A percentile compares a stretch with the other conserved stretches of the same genome.
These are phyloP conservation scores for Unio delphinus DNA, from an alignment of 2,888 invertebrate species.

Conservation along the genomic window DNA sequence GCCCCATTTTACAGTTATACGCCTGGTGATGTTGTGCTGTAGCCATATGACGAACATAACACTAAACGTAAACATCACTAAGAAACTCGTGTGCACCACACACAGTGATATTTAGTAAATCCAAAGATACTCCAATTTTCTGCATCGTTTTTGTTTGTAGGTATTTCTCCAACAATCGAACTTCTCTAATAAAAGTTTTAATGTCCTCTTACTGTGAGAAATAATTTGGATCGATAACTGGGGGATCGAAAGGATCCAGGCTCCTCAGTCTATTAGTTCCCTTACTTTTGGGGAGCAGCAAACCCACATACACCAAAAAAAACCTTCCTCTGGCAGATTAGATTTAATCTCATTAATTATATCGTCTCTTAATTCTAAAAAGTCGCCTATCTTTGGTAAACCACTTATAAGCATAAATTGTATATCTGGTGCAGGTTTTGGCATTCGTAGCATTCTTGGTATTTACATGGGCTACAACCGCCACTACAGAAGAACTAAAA, in stretches of 20 bases:
- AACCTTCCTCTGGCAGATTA: conserved; percentile 52
- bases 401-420: neutral
- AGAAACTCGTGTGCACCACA: neutral
- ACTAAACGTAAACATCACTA: conserved; percentile 1
- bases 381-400: neutral
- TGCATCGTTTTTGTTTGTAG: neutral
- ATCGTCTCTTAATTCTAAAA: neutral
- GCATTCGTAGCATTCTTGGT: neutral
- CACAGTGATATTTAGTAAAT: neutral
- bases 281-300: conserved; percentile 78
- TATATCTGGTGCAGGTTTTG: neutral
- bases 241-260: conserved; percentile 83
- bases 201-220: conserved; percentile 74
- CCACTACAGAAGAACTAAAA: neutral
- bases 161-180: neutral
- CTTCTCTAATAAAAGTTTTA: conserved; percentile 7
- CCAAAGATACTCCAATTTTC: neutral
- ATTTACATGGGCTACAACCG: neutral
- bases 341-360: neutral
- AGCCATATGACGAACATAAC: conserved; percentile 1
- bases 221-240: conserved; percentile 91
- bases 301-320: conserved; percentile 5
- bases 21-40: neutral
- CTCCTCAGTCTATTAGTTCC: conserved; percentile 85
- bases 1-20: conserved; percentile 2